These are phyloP conservation scores for Petromus typicus DNA, from an alignment of 2,113 vertebrate species.

Conservation along the genomic window DNA sequence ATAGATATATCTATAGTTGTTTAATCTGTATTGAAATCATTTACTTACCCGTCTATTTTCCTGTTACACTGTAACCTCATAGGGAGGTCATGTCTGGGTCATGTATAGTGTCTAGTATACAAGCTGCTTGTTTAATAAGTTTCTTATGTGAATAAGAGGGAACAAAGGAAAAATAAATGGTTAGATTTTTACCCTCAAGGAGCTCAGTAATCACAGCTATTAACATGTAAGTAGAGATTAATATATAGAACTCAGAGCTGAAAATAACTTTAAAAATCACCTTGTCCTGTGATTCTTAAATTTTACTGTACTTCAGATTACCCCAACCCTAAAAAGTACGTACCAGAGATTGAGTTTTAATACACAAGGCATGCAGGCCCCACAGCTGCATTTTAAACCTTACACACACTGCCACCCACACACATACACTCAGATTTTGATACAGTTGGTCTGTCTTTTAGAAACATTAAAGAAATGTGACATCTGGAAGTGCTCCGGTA, in stretches of 20 bases:
- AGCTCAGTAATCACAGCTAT: neutral
- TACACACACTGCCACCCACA: neutral
- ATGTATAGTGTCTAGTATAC: neutral
- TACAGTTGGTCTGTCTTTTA: neutral
- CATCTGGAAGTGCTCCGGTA: neutral
- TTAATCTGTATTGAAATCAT: constrained; percentile 2
- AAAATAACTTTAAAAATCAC: neutral
- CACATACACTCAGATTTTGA: neutral
- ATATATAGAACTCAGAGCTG: neutral
- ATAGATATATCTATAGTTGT: no score
- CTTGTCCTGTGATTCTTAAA: neutral
- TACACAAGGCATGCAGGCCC: neutral
- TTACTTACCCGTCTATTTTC: neutral
- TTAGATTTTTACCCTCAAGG: neutral
- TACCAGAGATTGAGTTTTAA: neutral
- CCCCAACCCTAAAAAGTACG: neutral
- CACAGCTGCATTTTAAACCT: neutral
- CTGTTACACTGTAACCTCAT: neutral
- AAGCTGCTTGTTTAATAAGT: constrained; percentile 8
- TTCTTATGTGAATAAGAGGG: constrained; percentile 11
- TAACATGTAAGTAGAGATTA: neutral
- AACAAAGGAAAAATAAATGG: neutral
- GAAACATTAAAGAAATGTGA: neutral
- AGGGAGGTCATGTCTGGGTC: neutral
- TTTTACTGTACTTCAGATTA: neutral